Evolutionary conservation across 2,888 invertebrate genomes (phyloP).

Genomic region (Stenoptilia bipunctidactyla): DNA sequence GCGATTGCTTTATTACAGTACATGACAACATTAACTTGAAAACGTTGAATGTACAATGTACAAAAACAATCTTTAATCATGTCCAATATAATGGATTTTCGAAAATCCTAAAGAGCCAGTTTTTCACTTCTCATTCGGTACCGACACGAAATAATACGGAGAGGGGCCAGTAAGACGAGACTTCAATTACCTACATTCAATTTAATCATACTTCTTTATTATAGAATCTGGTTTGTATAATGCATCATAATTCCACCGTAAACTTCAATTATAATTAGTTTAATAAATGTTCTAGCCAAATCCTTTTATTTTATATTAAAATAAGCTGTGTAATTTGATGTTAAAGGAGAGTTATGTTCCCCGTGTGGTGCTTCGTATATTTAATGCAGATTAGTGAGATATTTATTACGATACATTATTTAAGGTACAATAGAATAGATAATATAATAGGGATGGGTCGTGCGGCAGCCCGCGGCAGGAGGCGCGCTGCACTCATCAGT

Average conservation of each 20-base stretch:
- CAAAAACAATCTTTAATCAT: slow-evolving; percentile 45
- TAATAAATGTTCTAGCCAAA: too few relatives aligned
- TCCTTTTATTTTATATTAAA: too few relatives aligned
- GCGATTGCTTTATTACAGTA: slow-evolving; percentile 47
- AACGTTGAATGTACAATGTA: slow-evolving; percentile 24
- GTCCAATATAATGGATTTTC: slow-evolving; percentile 61
- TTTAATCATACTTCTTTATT: too few relatives aligned
- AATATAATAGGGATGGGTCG: slow-evolving; percentile 34
- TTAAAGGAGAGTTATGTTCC: too few relatives aligned
- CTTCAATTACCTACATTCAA: slow-evolving; percentile 33
- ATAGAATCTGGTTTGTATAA: too few relatives aligned
- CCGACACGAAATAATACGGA: slow-evolving; percentile 43
- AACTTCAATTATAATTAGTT: too few relatives aligned
- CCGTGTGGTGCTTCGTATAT: too few relatives aligned
- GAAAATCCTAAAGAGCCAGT: slow-evolving; percentile 39
- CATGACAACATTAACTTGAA: slow-evolving; percentile 52
- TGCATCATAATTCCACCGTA: too few relatives aligned
- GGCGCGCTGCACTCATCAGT: slow-evolving; percentile 32
- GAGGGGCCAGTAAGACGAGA: slow-evolving; percentile 33
- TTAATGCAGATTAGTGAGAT: too few relatives aligned
- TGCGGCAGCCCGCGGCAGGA: slow-evolving; percentile 16
- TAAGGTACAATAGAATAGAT: slow-evolving; percentile 1
- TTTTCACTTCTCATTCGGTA: slow-evolving; percentile 41
- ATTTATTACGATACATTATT: not conserved
- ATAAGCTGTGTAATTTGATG: too few relatives aligned